These are phyloP conservation scores for Buphagus erythrorhynchus DNA, from an alignment of 2,797 vertebrate genomes.

Conservation along the genomic window DNA sequence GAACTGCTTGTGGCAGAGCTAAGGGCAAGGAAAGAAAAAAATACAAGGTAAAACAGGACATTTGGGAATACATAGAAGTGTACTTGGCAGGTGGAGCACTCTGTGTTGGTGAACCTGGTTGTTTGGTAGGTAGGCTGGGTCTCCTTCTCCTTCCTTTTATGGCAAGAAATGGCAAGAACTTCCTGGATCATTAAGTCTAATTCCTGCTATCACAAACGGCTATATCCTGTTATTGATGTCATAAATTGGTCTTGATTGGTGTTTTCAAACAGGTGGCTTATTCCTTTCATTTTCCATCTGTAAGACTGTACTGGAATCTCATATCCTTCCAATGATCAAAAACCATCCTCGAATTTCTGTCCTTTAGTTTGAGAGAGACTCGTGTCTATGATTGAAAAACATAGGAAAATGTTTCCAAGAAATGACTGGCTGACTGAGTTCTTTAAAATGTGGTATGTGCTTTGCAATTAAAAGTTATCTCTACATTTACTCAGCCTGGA, in stretches of 20 bases:
- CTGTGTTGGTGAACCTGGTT: neutral
- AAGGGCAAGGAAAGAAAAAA: neutral
- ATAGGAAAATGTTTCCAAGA: neutral
- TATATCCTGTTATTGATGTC: neutral
- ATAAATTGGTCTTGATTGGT: neutral
- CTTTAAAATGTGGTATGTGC: neutral
- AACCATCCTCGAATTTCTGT: neutral
- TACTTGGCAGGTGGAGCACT: neutral
- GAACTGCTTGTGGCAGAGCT: neutral
- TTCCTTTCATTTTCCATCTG: neutral
- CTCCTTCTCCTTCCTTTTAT: neutral
- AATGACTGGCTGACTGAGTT: neutral
- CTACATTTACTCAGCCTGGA: neutral
- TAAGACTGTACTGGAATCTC: neutral
- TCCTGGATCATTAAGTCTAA: neutral
- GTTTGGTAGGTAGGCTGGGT: neutral
- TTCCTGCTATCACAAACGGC: neutral
- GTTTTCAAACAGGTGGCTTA: neutral
- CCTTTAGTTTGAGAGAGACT: neutral
- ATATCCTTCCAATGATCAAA: neutral
- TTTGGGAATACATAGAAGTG: neutral
- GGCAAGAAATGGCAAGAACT: neutral
- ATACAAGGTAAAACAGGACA: neutral
- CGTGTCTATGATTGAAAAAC: neutral
- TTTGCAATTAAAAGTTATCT: neutral